These are phyloP conservation scores for Pelagia noctiluca DNA, from an alignment of 30 jellyfish, hydroid and myxozoan genomes.

Conservation along the genomic window DNA sequence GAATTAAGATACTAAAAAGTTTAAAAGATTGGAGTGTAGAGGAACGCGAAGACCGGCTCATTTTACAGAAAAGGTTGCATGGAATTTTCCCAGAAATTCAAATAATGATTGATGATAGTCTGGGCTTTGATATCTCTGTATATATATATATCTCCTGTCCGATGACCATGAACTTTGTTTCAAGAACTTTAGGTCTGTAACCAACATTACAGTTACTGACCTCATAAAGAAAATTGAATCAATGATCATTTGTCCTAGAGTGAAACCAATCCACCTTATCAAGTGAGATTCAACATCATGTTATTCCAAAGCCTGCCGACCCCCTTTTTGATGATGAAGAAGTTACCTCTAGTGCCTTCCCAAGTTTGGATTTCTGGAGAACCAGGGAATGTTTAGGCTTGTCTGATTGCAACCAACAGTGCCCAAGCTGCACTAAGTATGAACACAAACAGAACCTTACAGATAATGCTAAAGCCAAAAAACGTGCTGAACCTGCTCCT, in stretches of 20 bases:
- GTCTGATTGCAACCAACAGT: not conserved
- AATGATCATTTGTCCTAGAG: conserved; percentile 2
- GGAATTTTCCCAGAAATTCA: conserved; percentile 19
- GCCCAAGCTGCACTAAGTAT: not conserved
- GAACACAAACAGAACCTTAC: not conserved
- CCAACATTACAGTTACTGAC: not conserved
- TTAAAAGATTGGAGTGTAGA: too few species aligned
- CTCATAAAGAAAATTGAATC: conserved; percentile 3
- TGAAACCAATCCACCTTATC: not conserved
- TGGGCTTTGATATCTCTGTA: conserved; percentile 7
- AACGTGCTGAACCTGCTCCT: conserved; percentile 50
- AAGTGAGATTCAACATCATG: conserved; percentile 10
- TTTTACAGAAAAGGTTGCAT: not conserved
- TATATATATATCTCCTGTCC: not conserved
- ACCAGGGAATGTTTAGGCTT: not conserved
- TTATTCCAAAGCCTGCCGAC: conserved; percentile 6
- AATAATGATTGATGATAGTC: conserved; percentile 26
- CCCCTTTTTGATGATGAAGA: conserved; percentile 8
- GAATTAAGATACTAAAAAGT: too few species aligned
- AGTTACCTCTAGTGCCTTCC: too few species aligned
- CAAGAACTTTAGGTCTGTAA: not conserved
- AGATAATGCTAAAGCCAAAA: not conserved
- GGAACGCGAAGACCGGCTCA: not conserved
- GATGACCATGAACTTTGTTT: conserved; percentile 27
- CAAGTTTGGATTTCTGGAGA: conserved; percentile 19